Conservation (phyloP, 2,888 invertebrate genomes). For the Marronus borbonicus region DNA sequence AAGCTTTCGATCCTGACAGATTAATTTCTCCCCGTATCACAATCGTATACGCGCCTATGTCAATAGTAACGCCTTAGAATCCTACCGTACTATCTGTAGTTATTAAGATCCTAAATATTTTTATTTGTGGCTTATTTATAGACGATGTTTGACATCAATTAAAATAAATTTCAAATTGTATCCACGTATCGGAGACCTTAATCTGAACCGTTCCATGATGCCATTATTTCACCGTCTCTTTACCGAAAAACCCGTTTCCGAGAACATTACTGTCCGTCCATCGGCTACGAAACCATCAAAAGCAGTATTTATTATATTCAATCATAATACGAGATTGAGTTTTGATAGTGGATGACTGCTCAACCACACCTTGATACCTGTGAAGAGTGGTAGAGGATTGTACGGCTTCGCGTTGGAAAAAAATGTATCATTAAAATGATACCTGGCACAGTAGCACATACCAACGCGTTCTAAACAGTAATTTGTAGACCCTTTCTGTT, state of each 20-base stretch:
- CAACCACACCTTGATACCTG: conserved; percentile 59
- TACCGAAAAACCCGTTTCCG: conserved; percentile 47
- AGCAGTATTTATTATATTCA: conserved; percentile 55
- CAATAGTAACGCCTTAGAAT: not conserved
- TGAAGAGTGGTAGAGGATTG: conserved; percentile 44
- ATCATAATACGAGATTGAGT: conserved; percentile 59
- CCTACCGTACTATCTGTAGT: conserved; percentile 1
- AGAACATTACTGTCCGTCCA: conserved; percentile 47
- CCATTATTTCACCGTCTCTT: conserved; percentile 44
- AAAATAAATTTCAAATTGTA: conserved; percentile 40
- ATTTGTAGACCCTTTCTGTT: conserved; percentile 53
- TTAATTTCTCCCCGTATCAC: not conserved
- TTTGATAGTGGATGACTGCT: conserved; percentile 58
- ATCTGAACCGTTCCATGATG: conserved; percentile 37
- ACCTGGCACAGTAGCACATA: conserved; percentile 60
- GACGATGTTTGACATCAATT: conserved; percentile 46
- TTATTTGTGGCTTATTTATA: conserved; percentile 40
- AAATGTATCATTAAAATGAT: conserved; percentile 59
- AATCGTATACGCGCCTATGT: no score
- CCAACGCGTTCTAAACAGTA: conserved; percentile 56
- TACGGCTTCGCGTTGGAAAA: conserved; percentile 51
- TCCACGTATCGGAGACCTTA: conserved; percentile 31
- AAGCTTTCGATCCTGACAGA: not conserved
- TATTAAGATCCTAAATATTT: conserved; percentile 40
- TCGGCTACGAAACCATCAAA: conserved; percentile 41